A percentile compares a stretch with the other conserved stretches of the same genome.
These are phyloP conservation scores for Thumatha senex DNA, from an alignment of 2,888 invertebrate species.

Conservation along the genomic window DNA sequence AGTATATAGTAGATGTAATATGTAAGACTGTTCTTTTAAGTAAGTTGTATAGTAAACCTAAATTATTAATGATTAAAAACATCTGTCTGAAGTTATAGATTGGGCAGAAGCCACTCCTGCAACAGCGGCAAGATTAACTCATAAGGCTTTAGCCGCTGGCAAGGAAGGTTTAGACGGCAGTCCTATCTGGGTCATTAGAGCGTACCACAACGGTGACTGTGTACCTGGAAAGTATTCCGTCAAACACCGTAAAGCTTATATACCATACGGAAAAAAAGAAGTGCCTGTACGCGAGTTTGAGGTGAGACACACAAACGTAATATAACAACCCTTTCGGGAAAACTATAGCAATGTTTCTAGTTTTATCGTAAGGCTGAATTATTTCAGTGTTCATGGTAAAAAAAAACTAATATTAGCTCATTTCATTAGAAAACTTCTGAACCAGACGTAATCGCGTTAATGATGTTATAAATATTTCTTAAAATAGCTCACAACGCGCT, in stretches of 20 bases:
- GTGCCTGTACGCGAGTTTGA: constrained; percentile 73
- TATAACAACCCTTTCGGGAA: no score
- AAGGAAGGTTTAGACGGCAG: constrained; percentile 73
- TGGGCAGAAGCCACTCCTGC: constrained; percentile 62
- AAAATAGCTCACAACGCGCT: no score
- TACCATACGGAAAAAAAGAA: constrained; percentile 65
- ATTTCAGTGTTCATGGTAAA: no score
- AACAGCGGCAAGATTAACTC: constrained; percentile 47
- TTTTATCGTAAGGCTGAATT: no score
- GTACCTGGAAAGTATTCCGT: constrained; percentile 72
- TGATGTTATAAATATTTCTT: no score
- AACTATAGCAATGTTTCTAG: no score
- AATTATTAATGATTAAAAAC: background rate
- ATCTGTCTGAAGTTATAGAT: constrained; percentile 36
- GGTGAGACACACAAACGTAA: constrained; percentile 51
- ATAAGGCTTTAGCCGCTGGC: constrained; percentile 65
- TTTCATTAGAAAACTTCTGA: no score
- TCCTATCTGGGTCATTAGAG: constrained; percentile 72
- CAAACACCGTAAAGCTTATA: constrained; percentile 63
- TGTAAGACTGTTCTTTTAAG: background rate
- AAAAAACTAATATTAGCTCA: no score
- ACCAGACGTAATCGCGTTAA: no score
- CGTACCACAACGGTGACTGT: constrained; percentile 66
- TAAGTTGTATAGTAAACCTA: background rate
- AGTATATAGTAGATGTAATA: no score